Conservation (phyloP, 2,113 vertebrate genomes). For the Psittacula cyanocephala region DNA sequence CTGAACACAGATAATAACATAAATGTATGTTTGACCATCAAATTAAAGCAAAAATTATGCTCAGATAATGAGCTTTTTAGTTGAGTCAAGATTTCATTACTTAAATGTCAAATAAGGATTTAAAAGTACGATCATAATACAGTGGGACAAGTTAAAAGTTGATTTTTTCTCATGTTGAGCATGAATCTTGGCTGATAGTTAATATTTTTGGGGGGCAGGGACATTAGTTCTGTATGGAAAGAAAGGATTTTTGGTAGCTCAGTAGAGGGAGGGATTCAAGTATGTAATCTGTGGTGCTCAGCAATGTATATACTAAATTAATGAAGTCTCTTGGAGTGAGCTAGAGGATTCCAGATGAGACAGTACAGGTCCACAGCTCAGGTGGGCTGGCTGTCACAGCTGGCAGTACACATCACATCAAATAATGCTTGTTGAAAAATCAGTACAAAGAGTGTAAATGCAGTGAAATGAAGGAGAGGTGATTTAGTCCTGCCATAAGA, state of each 20-base stretch:
- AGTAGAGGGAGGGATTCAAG: background rate
- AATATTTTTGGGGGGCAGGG: background rate
- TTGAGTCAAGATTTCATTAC: background rate
- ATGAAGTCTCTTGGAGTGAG: background rate
- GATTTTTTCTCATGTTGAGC: background rate
- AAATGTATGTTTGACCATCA: background rate
- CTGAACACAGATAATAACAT: background rate
- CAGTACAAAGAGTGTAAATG: background rate
- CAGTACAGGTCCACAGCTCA: background rate
- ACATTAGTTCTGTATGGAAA: background rate
- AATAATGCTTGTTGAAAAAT: background rate
- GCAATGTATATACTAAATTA: background rate
- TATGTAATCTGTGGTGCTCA: background rate
- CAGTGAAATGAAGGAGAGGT: background rate
- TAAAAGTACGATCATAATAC: background rate
- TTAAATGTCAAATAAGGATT: background rate
- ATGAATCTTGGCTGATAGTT: background rate
- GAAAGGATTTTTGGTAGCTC: background rate
- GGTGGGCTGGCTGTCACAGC: background rate
- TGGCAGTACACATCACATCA: background rate
- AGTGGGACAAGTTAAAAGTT: background rate
- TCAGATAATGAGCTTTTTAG: background rate
- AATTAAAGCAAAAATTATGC: background rate
- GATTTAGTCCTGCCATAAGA: background rate
- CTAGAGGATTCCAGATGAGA: background rate